Percentiles rank a stretch among this genome's conserved stretches.
Evolutionary conservation across 2,113 vertebrate genomes (phyloP).

Genomic region (Lepidothrix coronata): DNA sequence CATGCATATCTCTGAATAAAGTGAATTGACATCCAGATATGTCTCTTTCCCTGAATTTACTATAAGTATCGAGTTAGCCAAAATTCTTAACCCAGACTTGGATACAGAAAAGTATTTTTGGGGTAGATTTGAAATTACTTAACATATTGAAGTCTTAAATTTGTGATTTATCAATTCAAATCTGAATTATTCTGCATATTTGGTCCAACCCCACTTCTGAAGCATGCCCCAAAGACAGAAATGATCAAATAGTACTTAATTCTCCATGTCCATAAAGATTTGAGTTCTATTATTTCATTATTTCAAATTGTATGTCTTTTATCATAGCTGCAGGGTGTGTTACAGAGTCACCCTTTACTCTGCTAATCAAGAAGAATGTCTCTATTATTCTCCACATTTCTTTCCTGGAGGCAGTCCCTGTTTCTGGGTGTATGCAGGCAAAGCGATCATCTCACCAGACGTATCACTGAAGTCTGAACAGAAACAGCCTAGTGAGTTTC

Average conservation of each 20-base stretch:
- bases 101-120: not conserved
- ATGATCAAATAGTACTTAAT: not conserved
- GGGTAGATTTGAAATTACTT: not conserved
- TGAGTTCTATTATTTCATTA: not conserved
- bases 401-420: not conserved
- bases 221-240: not conserved
- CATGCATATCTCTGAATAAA: not conserved
- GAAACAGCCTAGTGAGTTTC: not conserved
- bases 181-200: not conserved
- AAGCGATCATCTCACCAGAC: not conserved
- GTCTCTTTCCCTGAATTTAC: not conserved
- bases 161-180: not conserved
- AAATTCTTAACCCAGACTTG: slow-evolving; percentile 3
- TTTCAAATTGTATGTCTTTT: not conserved
- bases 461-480: not conserved
- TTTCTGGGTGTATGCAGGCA: not conserved
- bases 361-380: not conserved
- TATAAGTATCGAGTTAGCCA: not conserved
- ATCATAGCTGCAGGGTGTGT: not conserved
- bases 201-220: not conserved
- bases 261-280: not conserved
- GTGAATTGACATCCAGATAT: not conserved
- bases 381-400: not conserved
- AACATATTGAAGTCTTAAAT: slow-evolving; percentile 2
- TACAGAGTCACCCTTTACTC: not conserved